Base-by-base conservation (phyloP, 2,113 vertebrate species). In the Cathartes aura region DNA sequence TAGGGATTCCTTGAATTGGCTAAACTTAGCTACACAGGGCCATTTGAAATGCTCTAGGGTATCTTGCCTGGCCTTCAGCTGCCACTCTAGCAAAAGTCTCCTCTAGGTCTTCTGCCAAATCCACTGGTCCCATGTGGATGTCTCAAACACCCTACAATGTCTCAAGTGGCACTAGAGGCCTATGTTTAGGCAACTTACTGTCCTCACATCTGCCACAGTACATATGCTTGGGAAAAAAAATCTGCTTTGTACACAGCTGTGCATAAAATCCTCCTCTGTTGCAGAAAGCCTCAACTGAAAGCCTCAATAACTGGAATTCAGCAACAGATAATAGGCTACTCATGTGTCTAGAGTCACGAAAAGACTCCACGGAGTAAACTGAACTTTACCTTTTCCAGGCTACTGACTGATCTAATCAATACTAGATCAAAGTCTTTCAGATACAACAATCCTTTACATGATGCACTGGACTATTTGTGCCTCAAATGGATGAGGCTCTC, bases 261-360 rank as follows among this genome's bases (percentile, higher is more conserved):
- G 58, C 36, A 66, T 18, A 72, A 96, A 86, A 92, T 85, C 55
- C 22, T 68, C 53, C 66, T 68, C 78, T 75, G 36, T 5, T 91
- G 82, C 80, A 95, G 67, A 87, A 96, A 93, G 53, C 34, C 15
- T 74, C 50, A 85, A 68, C 60, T 79, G 50, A 91, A 94, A 84
- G 56, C 29, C 38, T 76, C 59, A 72, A 23, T 81, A 89, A 90
- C 48, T 45, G 67, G 59, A 96, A 93, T 78, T 67, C 60, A 78
- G 48, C 22, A 82, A 87, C 17, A 67, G 38, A 52, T 40, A 95
- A 45, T 7, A 52, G 20, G 36, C 21, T 89, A 67, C 88, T 20
- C 15, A 3, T 3, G 19, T 45, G 62, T n/a, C 45, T 43, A 29
- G 45, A 92, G 20, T n/a, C 38, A 86, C n/a, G 53, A 80, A 92